Conservation (phyloP, 2,888 invertebrate genomes). For the Zhengitettix transpicula region DNA sequence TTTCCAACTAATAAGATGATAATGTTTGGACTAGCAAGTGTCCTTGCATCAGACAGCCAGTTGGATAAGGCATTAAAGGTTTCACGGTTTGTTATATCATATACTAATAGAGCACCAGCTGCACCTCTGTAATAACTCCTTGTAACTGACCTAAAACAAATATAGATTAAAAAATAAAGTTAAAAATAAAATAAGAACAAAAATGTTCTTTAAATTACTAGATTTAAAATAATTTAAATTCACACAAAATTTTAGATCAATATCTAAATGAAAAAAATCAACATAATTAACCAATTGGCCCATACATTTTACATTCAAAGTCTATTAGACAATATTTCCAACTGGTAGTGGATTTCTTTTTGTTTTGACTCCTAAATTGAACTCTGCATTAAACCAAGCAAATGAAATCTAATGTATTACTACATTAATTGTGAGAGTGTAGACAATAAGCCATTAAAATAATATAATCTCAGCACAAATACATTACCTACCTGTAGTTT, state of each 20-base stretch:
- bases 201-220: neutral
- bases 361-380: too few species aligned
- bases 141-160: constrained; percentile 40
- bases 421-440: too few species aligned
- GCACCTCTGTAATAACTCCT: constrained; percentile 56
- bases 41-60: constrained; percentile 57
- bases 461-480: too few species aligned
- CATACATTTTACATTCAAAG: too few species aligned
- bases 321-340: too few species aligned
- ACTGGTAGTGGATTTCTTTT: too few species aligned
- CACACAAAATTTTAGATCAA: neutral
- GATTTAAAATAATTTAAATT: neutral
- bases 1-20: constrained; percentile 67
- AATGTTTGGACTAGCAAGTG: constrained; percentile 65
- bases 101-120: constrained; percentile 31
- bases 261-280: too few species aligned
- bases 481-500: too few species aligned
- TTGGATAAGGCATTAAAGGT: constrained; percentile 34
- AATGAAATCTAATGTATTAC: too few species aligned
- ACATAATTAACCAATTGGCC: too few species aligned
- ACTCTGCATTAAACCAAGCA: too few species aligned
- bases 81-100: constrained; percentile 31
- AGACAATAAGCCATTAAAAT: too few species aligned
- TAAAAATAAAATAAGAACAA: neutral
- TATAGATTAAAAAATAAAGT: neutral